phyloP scores from a whole-genome alignment of 2,888 invertebrate genomes.

The Eristalinus aeneus region DNA sequence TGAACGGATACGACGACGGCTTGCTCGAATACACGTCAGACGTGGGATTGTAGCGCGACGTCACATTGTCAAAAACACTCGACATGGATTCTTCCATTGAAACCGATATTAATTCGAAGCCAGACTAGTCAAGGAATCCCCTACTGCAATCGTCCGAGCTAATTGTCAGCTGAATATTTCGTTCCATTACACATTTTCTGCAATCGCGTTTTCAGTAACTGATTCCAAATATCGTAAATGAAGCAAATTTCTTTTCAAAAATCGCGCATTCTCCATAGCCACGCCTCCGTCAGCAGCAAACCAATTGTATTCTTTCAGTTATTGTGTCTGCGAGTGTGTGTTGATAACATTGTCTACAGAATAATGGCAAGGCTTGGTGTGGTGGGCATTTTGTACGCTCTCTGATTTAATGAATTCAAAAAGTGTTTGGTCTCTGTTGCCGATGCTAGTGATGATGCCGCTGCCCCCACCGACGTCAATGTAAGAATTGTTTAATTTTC shows the following conservation, averaged over 20 bases:
- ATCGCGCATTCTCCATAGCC: constrained; percentile 56
- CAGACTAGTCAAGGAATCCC: neutral
- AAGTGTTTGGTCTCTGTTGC: neutral
- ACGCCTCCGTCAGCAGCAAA: constrained; percentile 38
- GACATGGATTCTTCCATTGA: constrained; percentile 48
- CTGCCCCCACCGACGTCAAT: neutral
- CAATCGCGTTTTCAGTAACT: constrained; percentile 47
- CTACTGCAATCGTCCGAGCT: neutral
- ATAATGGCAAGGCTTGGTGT: constrained; percentile 4
- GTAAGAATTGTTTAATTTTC: constrained; percentile 1
- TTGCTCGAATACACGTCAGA: constrained; percentile 28
- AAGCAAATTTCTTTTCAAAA: constrained; percentile 34
- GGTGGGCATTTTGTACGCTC: constrained; percentile 2
- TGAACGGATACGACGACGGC: constrained; percentile 16
- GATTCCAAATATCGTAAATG: constrained; percentile 33
- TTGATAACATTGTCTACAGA: constrained; percentile 10
- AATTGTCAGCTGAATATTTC: constrained; percentile 2
- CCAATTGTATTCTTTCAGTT: constrained; percentile 42
- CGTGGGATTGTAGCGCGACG: constrained; percentile 29
- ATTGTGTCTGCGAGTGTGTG: constrained; percentile 11
- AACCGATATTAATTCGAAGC: constrained; percentile 2
- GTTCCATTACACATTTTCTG: constrained; percentile 43
- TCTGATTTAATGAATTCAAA: constrained; percentile 42
- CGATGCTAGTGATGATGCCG: neutral
- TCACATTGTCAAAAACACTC: constrained; percentile 41